Evolutionary conservation across 2,113 vertebrate species (phyloP).

Genomic region (Sceloporus tristichus): DNA sequence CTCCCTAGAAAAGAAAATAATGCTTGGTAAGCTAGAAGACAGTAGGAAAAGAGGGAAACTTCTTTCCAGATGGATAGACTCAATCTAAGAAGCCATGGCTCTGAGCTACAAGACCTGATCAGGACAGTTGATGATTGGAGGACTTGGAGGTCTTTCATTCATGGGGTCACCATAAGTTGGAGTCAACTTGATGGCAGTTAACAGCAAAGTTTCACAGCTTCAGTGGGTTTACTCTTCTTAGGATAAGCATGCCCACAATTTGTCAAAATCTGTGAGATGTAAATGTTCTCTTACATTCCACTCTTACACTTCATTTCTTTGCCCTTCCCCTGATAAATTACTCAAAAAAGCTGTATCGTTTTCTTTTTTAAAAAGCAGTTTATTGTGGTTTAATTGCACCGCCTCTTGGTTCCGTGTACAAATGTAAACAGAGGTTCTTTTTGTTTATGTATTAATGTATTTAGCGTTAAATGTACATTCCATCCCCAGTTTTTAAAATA

Average conservation of each 20-base stretch:
- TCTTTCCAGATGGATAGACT: too few relatives aligned
- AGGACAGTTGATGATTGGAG: too few relatives aligned
- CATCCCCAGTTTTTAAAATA: conserved; percentile 69
- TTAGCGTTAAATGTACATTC: conserved; percentile 74
- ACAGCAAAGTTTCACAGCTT: not conserved
- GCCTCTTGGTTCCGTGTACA: conserved; percentile 77
- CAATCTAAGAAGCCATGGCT: too few relatives aligned
- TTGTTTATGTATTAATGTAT: conserved; percentile 68
- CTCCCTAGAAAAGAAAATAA: too few relatives aligned
- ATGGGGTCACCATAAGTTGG: too few relatives aligned
- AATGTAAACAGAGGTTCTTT: conserved; percentile 79
- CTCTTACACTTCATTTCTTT: not conserved
- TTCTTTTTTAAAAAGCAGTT: conserved; percentile 76
- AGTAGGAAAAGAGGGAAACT: too few relatives aligned
- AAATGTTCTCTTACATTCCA: too few relatives aligned
- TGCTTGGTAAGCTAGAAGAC: too few relatives aligned
- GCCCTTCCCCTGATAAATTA: not conserved
- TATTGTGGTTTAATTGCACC: conserved; percentile 81
- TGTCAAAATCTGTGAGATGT: not conserved
- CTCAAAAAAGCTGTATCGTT: not conserved
- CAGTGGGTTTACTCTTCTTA: not conserved
- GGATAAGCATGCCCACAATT: not conserved
- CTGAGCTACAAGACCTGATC: too few relatives aligned
- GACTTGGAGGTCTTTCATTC: too few relatives aligned
- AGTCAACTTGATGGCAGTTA: too few relatives aligned